Evolutionary conservation across 2,888 invertebrate genomes (phyloP).

Genomic region (Fragum whitleyi): DNA sequence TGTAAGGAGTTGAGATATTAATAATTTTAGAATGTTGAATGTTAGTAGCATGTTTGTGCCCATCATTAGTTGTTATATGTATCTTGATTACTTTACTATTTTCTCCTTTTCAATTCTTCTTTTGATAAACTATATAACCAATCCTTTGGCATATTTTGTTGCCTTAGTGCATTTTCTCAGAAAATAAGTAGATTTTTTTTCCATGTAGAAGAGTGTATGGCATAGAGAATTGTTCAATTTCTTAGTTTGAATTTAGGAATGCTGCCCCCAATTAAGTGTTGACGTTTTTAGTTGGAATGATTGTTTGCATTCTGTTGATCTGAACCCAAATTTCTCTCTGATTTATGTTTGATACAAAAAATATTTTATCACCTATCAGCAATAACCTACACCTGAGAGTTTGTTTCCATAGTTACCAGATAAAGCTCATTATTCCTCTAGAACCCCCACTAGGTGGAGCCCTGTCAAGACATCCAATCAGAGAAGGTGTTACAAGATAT

Average conservation of each 20-base stretch:
- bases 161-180: slow-evolving; percentile 1
- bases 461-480: slow-evolving; percentile 24
- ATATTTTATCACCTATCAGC: slow-evolving; percentile 8
- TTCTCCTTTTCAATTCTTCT: neutral
- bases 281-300: slow-evolving; percentile 8
- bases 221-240: slow-evolving; percentile 34
- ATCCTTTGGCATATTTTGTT: slow-evolving; percentile 1
- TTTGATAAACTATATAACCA: neutral
- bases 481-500: slow-evolving; percentile 7
- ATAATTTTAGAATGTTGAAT: too few relatives aligned
- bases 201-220: slow-evolving; percentile 27
- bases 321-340: neutral
- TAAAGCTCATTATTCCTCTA: slow-evolving; percentile 28
- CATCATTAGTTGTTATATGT: too few relatives aligned
- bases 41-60: too few relatives aligned
- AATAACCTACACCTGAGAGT: slow-evolving; percentile 17
- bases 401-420: slow-evolving; percentile 59
- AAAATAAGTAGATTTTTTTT: neutral
- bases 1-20: too few relatives aligned
- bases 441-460: slow-evolving; percentile 60
- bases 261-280: slow-evolving; percentile 9
- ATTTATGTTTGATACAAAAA: slow-evolving; percentile 22
- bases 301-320: slow-evolving; percentile 8
- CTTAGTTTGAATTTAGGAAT: slow-evolving; percentile 1
- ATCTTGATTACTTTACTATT: neutral